Evolutionary conservation across 2,888 invertebrate genomes (phyloP).

Genomic region (Cacoxenus indagator): DNA sequence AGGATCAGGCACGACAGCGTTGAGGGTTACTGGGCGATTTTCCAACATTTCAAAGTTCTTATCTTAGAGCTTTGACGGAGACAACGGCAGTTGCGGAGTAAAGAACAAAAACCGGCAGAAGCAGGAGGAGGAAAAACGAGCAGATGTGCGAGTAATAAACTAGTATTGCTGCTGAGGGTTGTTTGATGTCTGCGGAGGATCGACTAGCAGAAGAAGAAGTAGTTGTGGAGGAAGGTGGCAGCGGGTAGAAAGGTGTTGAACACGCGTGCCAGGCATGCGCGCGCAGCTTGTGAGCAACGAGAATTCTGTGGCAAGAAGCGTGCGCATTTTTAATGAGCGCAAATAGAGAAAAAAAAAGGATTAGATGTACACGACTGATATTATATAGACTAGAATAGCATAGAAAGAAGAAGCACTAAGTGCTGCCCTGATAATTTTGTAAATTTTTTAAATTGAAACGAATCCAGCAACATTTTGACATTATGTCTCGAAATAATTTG

Average conservation of each 20-base stretch:
- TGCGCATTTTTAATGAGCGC: too few species aligned
- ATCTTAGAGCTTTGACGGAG: conserved; percentile 51
- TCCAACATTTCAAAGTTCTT: conserved; percentile 38
- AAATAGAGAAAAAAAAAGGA: too few species aligned
- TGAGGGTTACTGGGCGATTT: conserved; percentile 43
- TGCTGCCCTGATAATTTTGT: neutral
- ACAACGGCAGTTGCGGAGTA: too few species aligned
- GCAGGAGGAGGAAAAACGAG: conserved; percentile 43
- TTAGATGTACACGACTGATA: neutral
- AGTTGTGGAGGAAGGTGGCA: neutral
- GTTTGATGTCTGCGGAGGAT: conserved; percentile 14
- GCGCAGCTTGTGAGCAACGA: neutral
- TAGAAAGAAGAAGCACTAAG: neutral
- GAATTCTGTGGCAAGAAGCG: too few species aligned
- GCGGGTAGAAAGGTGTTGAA: conserved; percentile 14
- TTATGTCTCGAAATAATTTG: conserved; percentile 10
- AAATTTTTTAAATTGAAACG: neutral
- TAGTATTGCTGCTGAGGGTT: conserved; percentile 7
- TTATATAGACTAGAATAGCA: neutral
- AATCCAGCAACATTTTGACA: neutral
- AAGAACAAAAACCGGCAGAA: too few species aligned
- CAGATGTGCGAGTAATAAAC: conserved; percentile 47
- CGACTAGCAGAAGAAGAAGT: conserved; percentile 7
- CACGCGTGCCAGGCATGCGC: conserved; percentile 12
- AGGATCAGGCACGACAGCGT: neutral